These are phyloP conservation scores for Bubo blakistoni DNA, from an alignment of 2,113 vertebrate genomes.

Conservation along the genomic window DNA sequence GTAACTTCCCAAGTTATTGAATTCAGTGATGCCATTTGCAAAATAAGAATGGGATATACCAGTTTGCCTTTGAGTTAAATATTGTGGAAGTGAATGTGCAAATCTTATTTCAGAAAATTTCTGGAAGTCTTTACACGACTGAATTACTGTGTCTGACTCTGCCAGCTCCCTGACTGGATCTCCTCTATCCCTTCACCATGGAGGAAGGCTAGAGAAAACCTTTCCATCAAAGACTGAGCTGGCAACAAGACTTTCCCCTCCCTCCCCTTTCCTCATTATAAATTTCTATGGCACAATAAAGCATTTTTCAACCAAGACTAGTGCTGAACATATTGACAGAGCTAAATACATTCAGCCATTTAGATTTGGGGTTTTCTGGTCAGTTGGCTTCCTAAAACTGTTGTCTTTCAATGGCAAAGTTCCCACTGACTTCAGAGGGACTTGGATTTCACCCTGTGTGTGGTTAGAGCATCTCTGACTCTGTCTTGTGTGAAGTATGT, in stretches of 20 bases:
- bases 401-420: constrained; percentile 13
- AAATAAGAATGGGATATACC: neutral
- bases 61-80: neutral
- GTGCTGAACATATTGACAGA: neutral
- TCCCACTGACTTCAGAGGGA: constrained; percentile 35
- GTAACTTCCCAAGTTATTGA: neutral
- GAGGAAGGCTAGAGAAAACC: neutral
- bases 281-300: constrained; percentile 58
- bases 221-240: neutral
- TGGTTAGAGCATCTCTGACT: neutral
- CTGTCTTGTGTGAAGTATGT: neutral
- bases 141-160: neutral
- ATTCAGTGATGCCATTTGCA: neutral
- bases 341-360: neutral
- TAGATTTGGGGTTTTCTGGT: constrained; percentile 56
- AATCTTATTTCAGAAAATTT: neutral
- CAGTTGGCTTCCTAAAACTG: neutral
- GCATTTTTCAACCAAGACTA: constrained; percentile 25
- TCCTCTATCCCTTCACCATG: neutral
- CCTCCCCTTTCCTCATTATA: neutral
- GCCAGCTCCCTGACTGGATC: neutral
- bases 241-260: neutral
- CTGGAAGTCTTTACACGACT: neutral
- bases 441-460: constrained; percentile 4
- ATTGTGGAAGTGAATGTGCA: neutral